Evolutionary conservation across 2,888 invertebrate species (phyloP).

Genomic region (Ferdinandea cuprea): DNA sequence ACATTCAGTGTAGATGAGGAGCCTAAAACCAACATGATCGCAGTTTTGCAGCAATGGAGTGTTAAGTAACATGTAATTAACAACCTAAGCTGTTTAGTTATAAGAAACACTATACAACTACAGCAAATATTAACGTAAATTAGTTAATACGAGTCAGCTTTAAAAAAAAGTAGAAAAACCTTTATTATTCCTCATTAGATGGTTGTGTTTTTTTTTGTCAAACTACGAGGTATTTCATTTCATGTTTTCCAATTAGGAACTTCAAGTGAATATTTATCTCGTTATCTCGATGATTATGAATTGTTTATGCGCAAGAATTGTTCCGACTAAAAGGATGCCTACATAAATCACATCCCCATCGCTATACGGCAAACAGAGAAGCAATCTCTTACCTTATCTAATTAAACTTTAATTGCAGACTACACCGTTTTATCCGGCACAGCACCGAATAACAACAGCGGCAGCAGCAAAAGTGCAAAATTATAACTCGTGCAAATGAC

Average conservation of each 20-base stretch:
- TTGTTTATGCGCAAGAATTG: constrained; percentile 17
- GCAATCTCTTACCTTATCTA: constrained; percentile 64
- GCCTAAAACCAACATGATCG: no score
- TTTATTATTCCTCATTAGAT: no score
- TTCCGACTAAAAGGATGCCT: constrained; percentile 20
- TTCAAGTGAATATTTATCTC: constrained; percentile 3
- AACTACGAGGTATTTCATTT: background rate
- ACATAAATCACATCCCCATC: constrained; percentile 48
- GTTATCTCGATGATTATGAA: constrained; percentile 35
- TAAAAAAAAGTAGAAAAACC: no score
- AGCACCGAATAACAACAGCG: constrained; percentile 8
- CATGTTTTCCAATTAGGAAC: constrained; percentile 23
- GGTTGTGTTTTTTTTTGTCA: no score
- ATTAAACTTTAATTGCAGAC: constrained; percentile 65
- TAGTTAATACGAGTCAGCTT: no score
- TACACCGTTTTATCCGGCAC: constrained; percentile 16
- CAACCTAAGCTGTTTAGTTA: no score
- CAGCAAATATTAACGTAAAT: no score
- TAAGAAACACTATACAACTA: no score
- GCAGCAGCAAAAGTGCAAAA: constrained; percentile 51
- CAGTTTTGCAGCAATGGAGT: no score
- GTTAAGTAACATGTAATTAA: no score
- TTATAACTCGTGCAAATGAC: constrained; percentile 52
- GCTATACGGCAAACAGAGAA: constrained; percentile 28
- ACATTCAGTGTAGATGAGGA: no score